Conservation (phyloP, 2,113 vertebrate genomes). For the Ophthalmolycus amberensis region DNA sequence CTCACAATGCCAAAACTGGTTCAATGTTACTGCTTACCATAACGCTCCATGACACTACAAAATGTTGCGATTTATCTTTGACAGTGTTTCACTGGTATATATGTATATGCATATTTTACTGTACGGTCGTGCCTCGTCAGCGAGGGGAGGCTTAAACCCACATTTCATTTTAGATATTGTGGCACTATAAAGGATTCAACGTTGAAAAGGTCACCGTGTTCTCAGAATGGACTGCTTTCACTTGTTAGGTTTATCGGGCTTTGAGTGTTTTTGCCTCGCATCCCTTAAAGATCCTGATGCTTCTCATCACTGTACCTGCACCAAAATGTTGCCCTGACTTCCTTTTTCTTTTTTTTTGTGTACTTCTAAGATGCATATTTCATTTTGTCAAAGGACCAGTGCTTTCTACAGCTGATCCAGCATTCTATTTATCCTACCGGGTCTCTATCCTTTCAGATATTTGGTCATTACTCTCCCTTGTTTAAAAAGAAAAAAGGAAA, state of each 20-base stretch:
- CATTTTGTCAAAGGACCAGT: constrained; percentile 78
- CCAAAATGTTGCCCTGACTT: constrained; percentile 83
- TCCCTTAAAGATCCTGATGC: constrained; percentile 59
- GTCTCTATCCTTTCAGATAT: constrained; percentile 95
- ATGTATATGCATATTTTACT: constrained; percentile 77
- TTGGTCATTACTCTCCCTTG: constrained; percentile 94
- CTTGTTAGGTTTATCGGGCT: constrained; percentile 51
- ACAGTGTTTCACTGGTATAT: constrained; percentile 78
- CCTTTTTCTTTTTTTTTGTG: constrained; percentile 58
- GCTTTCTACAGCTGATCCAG: constrained; percentile 79
- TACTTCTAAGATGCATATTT: constrained; percentile 76
- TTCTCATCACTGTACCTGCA: constrained; percentile 63
- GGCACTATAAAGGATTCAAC: constrained; percentile 72
- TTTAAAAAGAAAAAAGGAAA: constrained; percentile 64
- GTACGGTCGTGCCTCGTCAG: constrained; percentile 71
- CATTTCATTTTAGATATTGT: constrained; percentile 81
- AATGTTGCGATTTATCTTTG: constrained; percentile 69
- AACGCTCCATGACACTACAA: constrained; percentile 76
- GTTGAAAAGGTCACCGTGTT: constrained; percentile 67
- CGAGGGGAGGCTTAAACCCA: constrained; percentile 60
- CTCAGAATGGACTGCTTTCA: constrained; percentile 68
- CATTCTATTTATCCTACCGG: constrained; percentile 86
- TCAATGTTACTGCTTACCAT: constrained; percentile 77
- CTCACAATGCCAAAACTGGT: constrained; percentile 63
- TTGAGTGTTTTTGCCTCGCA: constrained; percentile 69